Conservation (phyloP, 2,888 invertebrate species). For the Listrodromus nycthemerus region DNA sequence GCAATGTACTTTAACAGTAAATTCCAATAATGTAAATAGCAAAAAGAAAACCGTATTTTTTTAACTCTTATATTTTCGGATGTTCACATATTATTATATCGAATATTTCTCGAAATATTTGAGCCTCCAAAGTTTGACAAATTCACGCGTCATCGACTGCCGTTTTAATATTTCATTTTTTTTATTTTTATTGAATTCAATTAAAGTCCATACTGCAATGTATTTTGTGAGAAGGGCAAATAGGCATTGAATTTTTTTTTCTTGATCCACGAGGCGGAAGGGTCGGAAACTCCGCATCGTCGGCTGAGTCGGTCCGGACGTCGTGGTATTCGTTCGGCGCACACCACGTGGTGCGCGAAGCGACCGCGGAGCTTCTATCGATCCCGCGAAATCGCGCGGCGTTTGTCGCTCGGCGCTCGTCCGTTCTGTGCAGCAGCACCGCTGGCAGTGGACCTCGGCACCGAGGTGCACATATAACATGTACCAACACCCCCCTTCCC, state of each 20-base stretch:
- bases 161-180: neutral
- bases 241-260: neutral
- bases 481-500: conserved; percentile 4
- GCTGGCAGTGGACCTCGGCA: conserved; percentile 21
- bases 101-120: neutral
- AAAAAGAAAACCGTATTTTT: neutral
- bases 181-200: neutral
- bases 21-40: too few relatives aligned
- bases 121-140: neutral
- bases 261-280: conserved; percentile 10
- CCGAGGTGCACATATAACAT: conserved; percentile 22
- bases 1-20: neutral
- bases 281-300: conserved; percentile 4
- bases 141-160: neutral
- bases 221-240: neutral
- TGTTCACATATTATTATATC: neutral
- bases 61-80: neutral
- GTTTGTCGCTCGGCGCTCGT: conserved; percentile 22
- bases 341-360: conserved; percentile 56
- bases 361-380: conserved; percentile 52
- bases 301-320: conserved; percentile 5
- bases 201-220: neutral
- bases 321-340: conserved; percentile 57
- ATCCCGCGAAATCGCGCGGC: conserved; percentile 60
- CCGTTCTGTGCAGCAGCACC: conserved; percentile 48